Evolutionary conservation across 2,113 vertebrate species (phyloP).

Genomic region (Prionailurus viverrinus): DNA sequence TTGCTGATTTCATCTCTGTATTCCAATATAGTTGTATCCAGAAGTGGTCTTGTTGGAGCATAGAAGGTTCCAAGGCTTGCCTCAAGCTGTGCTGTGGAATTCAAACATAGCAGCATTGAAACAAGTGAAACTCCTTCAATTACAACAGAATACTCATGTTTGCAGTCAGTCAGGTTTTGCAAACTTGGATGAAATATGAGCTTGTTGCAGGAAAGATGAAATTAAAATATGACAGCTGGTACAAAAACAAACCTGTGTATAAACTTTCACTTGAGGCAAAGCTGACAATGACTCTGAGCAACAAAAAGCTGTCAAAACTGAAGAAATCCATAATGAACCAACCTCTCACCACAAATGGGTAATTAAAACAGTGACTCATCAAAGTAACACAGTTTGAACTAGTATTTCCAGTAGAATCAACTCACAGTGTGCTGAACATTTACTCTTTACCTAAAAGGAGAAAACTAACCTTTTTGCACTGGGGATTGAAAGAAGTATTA

Average conservation of each 20-base stretch:
- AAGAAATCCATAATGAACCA: conserved; percentile 83
- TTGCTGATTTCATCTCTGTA: conserved; percentile 95
- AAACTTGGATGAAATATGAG: conserved; percentile 83
- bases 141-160: conserved; percentile 87
- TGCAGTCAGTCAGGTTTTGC: conserved; percentile 87
- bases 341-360: conserved; percentile 84
- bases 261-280: conserved; percentile 87
- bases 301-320: conserved; percentile 86
- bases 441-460: conserved; percentile 74
- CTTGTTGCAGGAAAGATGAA: conserved; percentile 83
- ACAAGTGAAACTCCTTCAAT: conserved; percentile 84
- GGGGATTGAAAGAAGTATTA: conserved; percentile 30
- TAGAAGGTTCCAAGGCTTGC: conserved; percentile 96
- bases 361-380: conserved; percentile 88
- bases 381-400: conserved; percentile 82
- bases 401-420: conserved; percentile 84
- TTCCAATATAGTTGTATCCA: conserved; percentile 92
- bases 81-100: conserved; percentile 94
- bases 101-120: conserved; percentile 85
- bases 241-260: conserved; percentile 85
- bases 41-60: conserved; percentile 91
- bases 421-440: conserved; percentile 75
- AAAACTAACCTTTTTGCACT: conserved; percentile 55
- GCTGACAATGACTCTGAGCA: conserved; percentile 86
- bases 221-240: conserved; percentile 86